Evolutionary conservation across 2,888 invertebrate genomes (phyloP).

Genomic region (Hirtodrosophila trivittata): DNA sequence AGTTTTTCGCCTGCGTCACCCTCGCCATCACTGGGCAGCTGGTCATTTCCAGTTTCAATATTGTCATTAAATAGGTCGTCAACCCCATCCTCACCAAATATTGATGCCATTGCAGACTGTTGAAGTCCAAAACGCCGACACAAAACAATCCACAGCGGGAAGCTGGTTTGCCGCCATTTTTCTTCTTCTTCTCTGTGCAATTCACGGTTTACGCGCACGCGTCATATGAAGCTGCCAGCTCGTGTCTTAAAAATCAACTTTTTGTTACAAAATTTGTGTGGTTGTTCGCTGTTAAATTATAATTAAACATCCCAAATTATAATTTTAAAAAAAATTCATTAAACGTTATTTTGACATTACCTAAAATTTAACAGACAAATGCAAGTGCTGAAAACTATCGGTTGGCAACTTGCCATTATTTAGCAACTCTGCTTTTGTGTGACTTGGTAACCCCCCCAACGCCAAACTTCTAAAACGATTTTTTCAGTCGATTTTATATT

Average conservation of each 20-base stretch:
- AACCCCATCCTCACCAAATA: conserved; percentile 77
- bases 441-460: conserved; percentile 65
- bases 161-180: conserved; percentile 63
- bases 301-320: too few relatives aligned
- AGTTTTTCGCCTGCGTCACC: conserved; percentile 82
- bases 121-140: conserved; percentile 28
- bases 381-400: conserved; percentile 2
- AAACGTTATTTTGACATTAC: not conserved
- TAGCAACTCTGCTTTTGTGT: conserved; percentile 57
- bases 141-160: conserved; percentile 24
- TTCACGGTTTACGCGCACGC: conserved; percentile 25
- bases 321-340: too few relatives aligned
- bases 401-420: conserved; percentile 56
- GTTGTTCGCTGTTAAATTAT: too few relatives aligned
- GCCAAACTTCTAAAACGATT: conserved; percentile 71
- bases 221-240: conserved; percentile 41
- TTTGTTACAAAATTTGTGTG: conserved; percentile 49
- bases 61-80: conserved; percentile 80
- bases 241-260: not conserved
- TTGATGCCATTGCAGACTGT: conserved; percentile 64
- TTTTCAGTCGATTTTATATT: conserved; percentile 63
- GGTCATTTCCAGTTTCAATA: conserved; percentile 56
- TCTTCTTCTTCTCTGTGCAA: conserved; percentile 51
- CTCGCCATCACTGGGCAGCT: conserved; percentile 84
- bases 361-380: not conserved